phyloP scores from a whole-genome alignment of 1,140 invertebrate genomes.

The Bathynomus jamesi region DNA sequence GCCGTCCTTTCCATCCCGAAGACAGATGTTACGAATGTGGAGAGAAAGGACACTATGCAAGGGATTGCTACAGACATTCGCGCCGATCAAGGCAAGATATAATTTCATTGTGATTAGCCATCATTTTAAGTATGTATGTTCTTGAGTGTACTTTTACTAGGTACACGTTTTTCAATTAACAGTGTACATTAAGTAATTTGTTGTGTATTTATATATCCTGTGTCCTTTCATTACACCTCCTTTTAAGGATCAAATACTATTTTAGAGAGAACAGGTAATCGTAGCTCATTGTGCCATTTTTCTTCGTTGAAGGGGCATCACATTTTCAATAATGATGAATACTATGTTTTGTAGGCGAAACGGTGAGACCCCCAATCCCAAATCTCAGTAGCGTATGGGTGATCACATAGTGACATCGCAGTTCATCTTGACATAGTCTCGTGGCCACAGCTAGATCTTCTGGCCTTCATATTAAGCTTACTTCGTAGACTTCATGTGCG shows the following conservation, averaged over 20 bases:
- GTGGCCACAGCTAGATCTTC: background rate
- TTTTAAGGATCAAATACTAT: no score
- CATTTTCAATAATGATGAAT: background rate
- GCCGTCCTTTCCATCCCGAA: conserved; percentile 14
- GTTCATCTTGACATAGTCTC: background rate
- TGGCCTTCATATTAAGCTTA: background rate
- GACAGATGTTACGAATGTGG: conserved; percentile 17
- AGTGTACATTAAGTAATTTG: no score
- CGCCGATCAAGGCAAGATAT: background rate
- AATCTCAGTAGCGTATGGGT: no score
- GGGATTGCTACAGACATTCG: conserved; percentile 13
- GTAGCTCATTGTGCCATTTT: no score
- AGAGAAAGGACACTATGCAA: conserved; percentile 13
- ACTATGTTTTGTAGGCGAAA: background rate
- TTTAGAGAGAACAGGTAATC: background rate
- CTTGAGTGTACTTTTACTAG: no score
- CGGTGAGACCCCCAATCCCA: no score
- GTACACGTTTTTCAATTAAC: no score
- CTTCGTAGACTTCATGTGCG: background rate
- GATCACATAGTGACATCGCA: background rate
- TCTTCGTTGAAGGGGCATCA: background rate
- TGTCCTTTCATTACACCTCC: no score
- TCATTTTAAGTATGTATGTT: no score
- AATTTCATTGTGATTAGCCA: no score
- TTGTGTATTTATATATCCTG: no score